Percentiles rank a stretch among this genome's conserved stretches.
Conservation (phyloP, 2,113 vertebrate species). For the Cyrtonyx montezumae region DNA sequence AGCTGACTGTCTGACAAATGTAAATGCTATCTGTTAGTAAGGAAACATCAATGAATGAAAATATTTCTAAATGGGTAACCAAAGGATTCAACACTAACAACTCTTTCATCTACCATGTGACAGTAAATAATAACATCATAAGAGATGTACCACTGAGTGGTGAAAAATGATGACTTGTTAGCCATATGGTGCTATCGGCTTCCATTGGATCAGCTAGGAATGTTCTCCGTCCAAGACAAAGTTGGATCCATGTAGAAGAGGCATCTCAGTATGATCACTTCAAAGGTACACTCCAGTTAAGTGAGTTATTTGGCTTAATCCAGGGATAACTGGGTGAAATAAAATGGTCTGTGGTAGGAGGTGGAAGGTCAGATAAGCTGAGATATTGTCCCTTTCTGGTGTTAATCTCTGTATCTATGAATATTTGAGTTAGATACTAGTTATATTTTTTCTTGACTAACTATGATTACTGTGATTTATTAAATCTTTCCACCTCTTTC, state of each 20-base stretch:
- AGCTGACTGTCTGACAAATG: not conserved
- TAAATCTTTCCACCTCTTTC: not conserved
- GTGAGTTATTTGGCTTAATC: not conserved
- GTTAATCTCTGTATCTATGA: constrained; percentile 10
- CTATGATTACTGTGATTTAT: not conserved
- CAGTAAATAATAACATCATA: not conserved
- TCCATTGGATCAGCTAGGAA: not conserved
- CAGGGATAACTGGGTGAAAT: not conserved
- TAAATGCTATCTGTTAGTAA: not conserved
- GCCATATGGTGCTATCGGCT: not conserved
- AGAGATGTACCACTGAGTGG: not conserved
- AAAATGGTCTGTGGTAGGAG: not conserved
- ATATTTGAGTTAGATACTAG: not conserved
- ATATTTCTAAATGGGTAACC: not conserved
- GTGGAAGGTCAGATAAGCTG: not conserved
- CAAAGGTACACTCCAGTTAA: not conserved
- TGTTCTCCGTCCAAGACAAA: not conserved
- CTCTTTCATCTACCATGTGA: not conserved
- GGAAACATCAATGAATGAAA: not conserved
- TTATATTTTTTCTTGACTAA: constrained; percentile 7
- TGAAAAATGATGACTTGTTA: not conserved
- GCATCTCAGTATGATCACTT: fast-evolving
- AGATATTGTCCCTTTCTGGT: not conserved
- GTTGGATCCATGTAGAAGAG: no score
- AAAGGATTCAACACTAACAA: not conserved